Percentiles rank a stretch among this genome's conserved stretches.
phyloP scores from a whole-genome alignment of 2,113 vertebrate species.

The Toxotes chatareus region DNA sequence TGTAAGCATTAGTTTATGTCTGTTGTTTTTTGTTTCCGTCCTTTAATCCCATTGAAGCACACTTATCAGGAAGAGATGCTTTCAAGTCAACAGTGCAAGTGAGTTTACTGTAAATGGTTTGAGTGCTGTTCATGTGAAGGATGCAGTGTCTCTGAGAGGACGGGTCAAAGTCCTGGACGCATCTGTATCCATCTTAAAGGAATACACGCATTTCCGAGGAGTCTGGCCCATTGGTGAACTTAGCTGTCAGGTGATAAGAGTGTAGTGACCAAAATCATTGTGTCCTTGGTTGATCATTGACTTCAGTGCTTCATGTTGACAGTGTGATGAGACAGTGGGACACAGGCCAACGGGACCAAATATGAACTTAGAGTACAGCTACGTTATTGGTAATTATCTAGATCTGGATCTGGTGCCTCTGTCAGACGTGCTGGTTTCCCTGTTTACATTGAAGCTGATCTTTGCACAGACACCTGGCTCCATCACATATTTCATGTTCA shows the following conservation, averaged over 20 bases:
- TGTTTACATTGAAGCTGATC: too few species aligned
- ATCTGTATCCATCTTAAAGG: conserved; percentile 53
- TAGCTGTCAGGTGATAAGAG: conserved; percentile 15
- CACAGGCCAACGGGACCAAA: not conserved
- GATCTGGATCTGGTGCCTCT: not conserved
- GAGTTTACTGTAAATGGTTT: conserved; percentile 59
- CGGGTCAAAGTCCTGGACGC: conserved; percentile 40
- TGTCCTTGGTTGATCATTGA: not conserved
- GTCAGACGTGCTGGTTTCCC: not conserved
- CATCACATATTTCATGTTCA: too few species aligned
- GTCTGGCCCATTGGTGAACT: conserved; percentile 30
- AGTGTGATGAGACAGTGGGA: not conserved
- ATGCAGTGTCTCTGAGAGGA: conserved; percentile 50
- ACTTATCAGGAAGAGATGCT: conserved; percentile 71
- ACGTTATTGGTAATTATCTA: not conserved
- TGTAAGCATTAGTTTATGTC: conserved; percentile 50
- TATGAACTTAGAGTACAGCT: not conserved
- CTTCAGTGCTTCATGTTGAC: not conserved
- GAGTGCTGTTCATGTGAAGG: conserved; percentile 42
- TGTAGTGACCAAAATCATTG: not conserved
- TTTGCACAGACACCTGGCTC: too few species aligned
- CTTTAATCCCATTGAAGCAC: conserved; percentile 66
- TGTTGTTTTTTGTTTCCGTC: conserved; percentile 48
- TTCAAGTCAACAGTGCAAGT: conserved; percentile 65
- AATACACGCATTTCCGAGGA: not conserved